These are phyloP conservation scores for Aplidium turbinatum DNA, from an alignment of 23 tunicate genomes.

Conservation along the genomic window DNA sequence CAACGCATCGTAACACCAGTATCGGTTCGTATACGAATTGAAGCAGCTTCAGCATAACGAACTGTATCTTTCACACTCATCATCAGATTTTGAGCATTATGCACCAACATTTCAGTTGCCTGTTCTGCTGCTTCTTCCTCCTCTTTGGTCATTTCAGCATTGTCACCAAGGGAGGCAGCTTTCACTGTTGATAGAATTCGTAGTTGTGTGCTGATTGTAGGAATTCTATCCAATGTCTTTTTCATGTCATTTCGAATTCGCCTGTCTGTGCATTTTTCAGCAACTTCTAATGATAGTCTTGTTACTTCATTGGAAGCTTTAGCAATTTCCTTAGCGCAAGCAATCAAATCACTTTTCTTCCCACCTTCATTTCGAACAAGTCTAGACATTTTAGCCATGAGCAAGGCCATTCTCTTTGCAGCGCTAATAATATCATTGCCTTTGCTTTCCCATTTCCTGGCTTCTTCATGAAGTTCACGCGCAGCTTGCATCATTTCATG, in stretches of 20 bases:
- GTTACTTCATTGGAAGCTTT: conserved; percentile 92
- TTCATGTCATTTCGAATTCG: conserved; percentile 93
- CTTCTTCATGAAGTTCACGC: conserved; percentile 95
- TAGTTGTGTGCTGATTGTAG: conserved; percentile 96
- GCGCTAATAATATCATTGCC: conserved; percentile 95
- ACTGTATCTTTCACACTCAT: conserved; percentile 96
- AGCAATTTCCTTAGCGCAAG: conserved; percentile 97
- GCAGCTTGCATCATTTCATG: conserved; percentile 95
- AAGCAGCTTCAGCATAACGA: conserved; percentile 98
- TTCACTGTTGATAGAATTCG: conserved; percentile 97
- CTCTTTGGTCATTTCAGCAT: conserved; percentile 61
- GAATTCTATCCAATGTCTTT: conserved; percentile 89
- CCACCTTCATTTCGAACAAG: conserved; percentile 84
- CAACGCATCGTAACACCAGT: conserved; percentile 88
- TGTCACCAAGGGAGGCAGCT: conserved; percentile 95
- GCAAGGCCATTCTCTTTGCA: conserved; percentile 95
- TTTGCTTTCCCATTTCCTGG: conserved; percentile 91
- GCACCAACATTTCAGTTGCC: conserved; percentile 98
- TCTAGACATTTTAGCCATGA: conserved; percentile 98
- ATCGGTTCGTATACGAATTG: conserved; percentile 94
- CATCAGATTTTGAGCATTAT: conserved; percentile 98
- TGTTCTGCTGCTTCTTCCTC: conserved; percentile 96
- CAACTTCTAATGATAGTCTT: conserved; percentile 78
- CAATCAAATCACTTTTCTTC: conserved; percentile 82
- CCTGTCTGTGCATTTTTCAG: conserved; percentile 94